A percentile compares a stretch with the other conserved stretches of the same genome.
Conservation (phyloP, 2,888 invertebrate genomes). For the Eulithis testata region DNA sequence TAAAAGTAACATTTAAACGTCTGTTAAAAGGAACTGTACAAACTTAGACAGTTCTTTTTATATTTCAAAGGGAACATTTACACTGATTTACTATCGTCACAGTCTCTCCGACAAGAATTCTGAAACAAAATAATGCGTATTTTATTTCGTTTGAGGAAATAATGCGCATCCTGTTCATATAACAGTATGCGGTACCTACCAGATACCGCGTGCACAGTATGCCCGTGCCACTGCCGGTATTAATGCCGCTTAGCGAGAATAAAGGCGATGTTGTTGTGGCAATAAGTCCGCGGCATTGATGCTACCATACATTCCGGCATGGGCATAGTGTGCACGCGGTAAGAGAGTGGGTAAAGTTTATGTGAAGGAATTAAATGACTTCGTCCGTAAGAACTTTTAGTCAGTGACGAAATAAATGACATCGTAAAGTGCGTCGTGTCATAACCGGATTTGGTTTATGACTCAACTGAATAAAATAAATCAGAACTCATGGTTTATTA, state of each 20-base stretch:
- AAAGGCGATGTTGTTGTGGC: too few species aligned
- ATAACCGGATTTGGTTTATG: constrained; percentile 27
- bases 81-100: constrained; percentile 16
- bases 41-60: not conserved
- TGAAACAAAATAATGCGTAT: constrained; percentile 37
- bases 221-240: too few species aligned
- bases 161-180: constrained; percentile 53
- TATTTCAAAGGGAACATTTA: constrained; percentile 9
- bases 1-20: too few species aligned
- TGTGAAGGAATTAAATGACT: constrained; percentile 4
- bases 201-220: too few species aligned
- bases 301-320: too few species aligned
- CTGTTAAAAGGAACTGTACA: not conserved
- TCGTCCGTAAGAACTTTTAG: constrained; percentile 2
- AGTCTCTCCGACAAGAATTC: constrained; percentile 53
- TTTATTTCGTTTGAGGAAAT: constrained; percentile 50
- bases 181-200: too few species aligned
- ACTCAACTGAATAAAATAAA: constrained; percentile 19
- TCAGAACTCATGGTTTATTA: constrained; percentile 6
- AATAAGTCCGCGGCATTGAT: too few species aligned
- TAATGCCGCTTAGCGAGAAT: too few species aligned
- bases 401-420: constrained; percentile 7
- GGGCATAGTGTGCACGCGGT: too few species aligned
- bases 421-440: constrained; percentile 11
- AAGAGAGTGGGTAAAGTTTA: constrained; percentile 9